Evolutionary conservation across 2,113 vertebrate genomes (phyloP).

Genomic region (Pseudorectes ferrugineus): DNA sequence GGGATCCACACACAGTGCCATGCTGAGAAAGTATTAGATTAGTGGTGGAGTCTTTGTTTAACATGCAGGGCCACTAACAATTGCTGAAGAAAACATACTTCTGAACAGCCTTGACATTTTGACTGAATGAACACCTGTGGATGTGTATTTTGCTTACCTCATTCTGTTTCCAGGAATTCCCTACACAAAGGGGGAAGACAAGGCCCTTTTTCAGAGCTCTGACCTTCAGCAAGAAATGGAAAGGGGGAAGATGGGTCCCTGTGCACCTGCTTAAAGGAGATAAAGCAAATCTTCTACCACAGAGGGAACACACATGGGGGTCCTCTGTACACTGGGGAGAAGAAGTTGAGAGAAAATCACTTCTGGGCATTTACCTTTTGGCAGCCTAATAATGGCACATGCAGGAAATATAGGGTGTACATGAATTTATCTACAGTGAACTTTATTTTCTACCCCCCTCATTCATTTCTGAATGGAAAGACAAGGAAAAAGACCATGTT

Average conservation of each 20-base stretch:
- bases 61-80: neutral
- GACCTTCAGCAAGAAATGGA: neutral
- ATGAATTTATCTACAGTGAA: neutral
- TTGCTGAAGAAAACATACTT: neutral
- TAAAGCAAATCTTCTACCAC: neutral
- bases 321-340: neutral
- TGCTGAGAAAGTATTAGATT: neutral
- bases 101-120: neutral
- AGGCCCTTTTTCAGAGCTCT: neutral
- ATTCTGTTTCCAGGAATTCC: neutral
- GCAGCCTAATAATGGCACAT: neutral
- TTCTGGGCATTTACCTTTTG: neutral
- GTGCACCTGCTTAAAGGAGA: neutral
- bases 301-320: neutral
- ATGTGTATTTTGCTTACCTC: neutral
- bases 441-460: neutral
- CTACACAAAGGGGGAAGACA: neutral
- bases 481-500: neutral
- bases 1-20: fast-evolving
- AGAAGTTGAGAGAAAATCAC: neutral
- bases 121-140: neutral
- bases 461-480: neutral
- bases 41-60: neutral
- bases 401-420: neutral
- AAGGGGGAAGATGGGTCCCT: neutral